phyloP scores from a whole-genome alignment of 2,888 invertebrate species.

The Zonitis immaculata region DNA sequence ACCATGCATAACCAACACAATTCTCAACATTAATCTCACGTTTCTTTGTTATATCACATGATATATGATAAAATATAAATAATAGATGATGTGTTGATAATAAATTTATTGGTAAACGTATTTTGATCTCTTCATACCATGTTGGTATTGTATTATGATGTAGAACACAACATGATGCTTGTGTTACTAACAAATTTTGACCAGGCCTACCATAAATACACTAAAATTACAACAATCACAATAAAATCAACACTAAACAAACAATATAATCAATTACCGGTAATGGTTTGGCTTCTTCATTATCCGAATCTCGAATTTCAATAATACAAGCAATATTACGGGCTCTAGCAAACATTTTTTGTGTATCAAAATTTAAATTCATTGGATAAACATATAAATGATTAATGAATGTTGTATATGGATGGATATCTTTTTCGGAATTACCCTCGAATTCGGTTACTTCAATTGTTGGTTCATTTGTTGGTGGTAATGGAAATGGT shows the following conservation, averaged over 20 bases:
- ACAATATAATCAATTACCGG: conserved; percentile 54
- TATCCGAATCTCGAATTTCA: conserved; percentile 81
- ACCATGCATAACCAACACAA: conserved; percentile 92
- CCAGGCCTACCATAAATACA: conserved; percentile 73
- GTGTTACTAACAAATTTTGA: conserved; percentile 59
- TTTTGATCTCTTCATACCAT: conserved; percentile 93
- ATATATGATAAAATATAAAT: conserved; percentile 94
- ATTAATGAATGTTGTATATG: conserved; percentile 80
- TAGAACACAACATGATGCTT: conserved; percentile 71
- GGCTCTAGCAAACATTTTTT: conserved; percentile 87
- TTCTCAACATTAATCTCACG: conserved; percentile 72
- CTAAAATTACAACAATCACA: conserved; percentile 45
- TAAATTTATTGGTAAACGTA: conserved; percentile 81
- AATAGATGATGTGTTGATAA: conserved; percentile 84
- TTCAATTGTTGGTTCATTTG: conserved; percentile 72
- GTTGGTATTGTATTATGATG: conserved; percentile 87
- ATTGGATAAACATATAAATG: conserved; percentile 91
- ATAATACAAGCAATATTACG: conserved; percentile 90
- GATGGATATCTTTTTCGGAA: conserved; percentile 66
- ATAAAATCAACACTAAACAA: background rate
- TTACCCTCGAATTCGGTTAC: conserved; percentile 74
- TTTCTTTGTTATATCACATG: conserved; percentile 78
- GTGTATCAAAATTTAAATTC: conserved; percentile 80
- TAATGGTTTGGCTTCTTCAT: conserved; percentile 64
- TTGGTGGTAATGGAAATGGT: conserved; percentile 79